Evolutionary conservation across 2,113 vertebrate genomes (phyloP).

Genomic region (Actenoides hombroni): DNA sequence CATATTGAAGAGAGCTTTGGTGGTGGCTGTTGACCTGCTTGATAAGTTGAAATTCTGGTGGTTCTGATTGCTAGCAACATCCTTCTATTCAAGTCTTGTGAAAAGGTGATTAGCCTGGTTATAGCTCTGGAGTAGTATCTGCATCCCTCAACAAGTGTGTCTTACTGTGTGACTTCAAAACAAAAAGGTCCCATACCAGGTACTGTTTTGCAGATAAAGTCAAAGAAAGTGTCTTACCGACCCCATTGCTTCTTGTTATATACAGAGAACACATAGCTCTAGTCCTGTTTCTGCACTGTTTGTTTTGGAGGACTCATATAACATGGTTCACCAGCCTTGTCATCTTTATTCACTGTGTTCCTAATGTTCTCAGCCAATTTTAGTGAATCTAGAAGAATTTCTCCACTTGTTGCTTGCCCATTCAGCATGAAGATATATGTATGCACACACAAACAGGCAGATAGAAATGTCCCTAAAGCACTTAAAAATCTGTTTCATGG

Average conservation of each 20-base stretch:
- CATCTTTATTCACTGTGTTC: neutral
- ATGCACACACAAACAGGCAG: rapidly evolving
- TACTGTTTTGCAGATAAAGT: neutral
- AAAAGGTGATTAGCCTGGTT: neutral
- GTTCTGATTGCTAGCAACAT: neutral
- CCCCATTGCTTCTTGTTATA: neutral
- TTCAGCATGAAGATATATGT: neutral
- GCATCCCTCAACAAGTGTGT: neutral
- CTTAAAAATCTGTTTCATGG: rapidly evolving
- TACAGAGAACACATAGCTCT: neutral
- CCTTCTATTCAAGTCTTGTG: neutral
- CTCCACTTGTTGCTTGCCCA: neutral
- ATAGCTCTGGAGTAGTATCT: neutral
- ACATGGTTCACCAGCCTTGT: neutral
- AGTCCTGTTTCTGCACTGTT: neutral
- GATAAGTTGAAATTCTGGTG: neutral
- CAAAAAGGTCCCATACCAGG: neutral
- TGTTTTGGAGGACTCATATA: neutral
- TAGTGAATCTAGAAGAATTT: neutral
- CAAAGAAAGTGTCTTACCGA: neutral
- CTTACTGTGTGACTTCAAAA: neutral
- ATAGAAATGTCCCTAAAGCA: neutral
- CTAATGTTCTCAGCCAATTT: neutral
- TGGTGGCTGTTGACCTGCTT: neutral
- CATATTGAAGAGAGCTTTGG: neutral